Percentiles rank a stretch among this genome's conserved stretches.
Evolutionary conservation across 2,888 invertebrate species (phyloP).

Genomic region (Lypha dubia): DNA sequence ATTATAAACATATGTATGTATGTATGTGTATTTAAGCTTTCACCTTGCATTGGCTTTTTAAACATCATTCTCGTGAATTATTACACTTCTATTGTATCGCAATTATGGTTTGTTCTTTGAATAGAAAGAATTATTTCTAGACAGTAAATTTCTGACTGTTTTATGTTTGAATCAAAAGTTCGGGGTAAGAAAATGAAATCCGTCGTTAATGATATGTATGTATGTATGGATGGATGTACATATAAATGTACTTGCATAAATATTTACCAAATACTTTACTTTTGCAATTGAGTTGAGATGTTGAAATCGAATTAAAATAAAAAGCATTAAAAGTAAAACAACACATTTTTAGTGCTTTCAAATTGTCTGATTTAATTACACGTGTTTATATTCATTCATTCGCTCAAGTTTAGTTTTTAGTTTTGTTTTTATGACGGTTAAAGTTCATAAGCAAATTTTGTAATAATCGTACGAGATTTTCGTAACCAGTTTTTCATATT

Average conservation of each 20-base stretch:
- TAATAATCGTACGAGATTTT: conserved; percentile 48
- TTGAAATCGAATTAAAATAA: conserved; percentile 32
- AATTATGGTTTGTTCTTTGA: conserved; percentile 38
- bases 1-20: too few species aligned
- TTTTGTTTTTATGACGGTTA: conserved; percentile 23
- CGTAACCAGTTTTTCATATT: conserved; percentile 32
- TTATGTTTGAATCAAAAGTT: background rate
- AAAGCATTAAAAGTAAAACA: conserved; percentile 27
- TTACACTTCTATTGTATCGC: conserved; percentile 44
- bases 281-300: conserved; percentile 6
- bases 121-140: conserved; percentile 3
- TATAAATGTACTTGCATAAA: too few species aligned
- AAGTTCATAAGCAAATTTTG: conserved; percentile 43
- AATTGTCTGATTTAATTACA: conserved; percentile 29
- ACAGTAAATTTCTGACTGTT: background rate
- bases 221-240: too few species aligned
- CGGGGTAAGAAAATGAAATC: background rate
- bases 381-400: conserved; percentile 1
- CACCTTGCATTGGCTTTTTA: conserved; percentile 25
- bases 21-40: conserved; percentile 10
- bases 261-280: background rate
- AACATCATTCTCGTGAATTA: background rate
- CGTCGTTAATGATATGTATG: too few species aligned
- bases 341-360: background rate
- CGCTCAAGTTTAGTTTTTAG: conserved; percentile 22